Base-by-base conservation (phyloP, 2,797 vertebrate species). In the Parauchenoglanis ngamensis region DNA sequence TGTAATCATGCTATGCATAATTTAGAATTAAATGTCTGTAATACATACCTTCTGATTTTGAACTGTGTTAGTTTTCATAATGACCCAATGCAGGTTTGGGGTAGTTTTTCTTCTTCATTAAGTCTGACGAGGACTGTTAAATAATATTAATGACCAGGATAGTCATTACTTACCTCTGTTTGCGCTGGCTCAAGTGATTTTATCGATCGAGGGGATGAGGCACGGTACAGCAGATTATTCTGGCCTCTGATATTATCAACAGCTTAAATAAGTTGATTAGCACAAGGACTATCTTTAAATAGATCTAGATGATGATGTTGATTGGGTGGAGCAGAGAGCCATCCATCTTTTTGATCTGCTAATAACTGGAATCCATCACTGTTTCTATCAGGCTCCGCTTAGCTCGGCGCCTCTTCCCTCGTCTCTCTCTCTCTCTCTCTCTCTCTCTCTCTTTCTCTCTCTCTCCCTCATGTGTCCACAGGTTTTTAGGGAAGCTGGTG, bases 331-430 rank as follows among this genome's bases (percentile, higher is more conserved):
- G 96, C 97, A 96, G 95, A 88, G 94, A 92, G 86, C 95, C 97
- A 98, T 99, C 97, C 97, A 98, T 99, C 98, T 98, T 97, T 98
- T 95, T 98, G 97, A 98, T 98, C 96, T 89, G 97, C 97, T 99
- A 98, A 99, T 99, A 99, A 98, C 97, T 98, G 96, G 96, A 98
- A 99, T 99, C 98, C 97, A 99, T 99, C 98, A 99, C 95, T 97
- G 97, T 95, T 97, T 94, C 25, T 28, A 93, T 94, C 87, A 87
- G 91, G 90, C 92, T 92, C 84, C 21, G 5, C 76, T 83, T 79
- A n/a, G 5, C 61, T 40, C 21, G 7, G 61, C 75, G 54, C 68
- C 90, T 87, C 83, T 81, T 35, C 89, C 87, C 81, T 81, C 81
- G 73, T 35, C 23, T 86, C 85, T 76, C 49, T 46, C 63, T 78